Conservation (phyloP, 2,113 vertebrate species). For the Potamarius usumacintae region DNA sequence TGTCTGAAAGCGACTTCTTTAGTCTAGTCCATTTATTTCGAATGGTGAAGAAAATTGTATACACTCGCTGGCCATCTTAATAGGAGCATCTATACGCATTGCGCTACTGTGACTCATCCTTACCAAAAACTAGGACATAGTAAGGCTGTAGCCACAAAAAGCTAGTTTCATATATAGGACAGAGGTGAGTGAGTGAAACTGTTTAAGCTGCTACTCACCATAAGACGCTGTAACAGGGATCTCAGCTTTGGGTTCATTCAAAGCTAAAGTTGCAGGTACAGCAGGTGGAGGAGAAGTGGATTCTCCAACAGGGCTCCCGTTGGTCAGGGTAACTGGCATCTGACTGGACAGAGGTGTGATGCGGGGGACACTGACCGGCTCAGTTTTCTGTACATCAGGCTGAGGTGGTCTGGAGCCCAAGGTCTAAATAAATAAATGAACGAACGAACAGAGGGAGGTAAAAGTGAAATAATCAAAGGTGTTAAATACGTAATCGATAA, state of each 20-base stretch:
- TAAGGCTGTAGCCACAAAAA: too few species aligned
- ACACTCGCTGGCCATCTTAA: too few species aligned
- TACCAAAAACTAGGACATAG: too few species aligned
- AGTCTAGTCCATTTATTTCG: too few species aligned
- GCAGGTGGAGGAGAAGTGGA: conserved; percentile 52
- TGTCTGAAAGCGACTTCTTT: too few species aligned
- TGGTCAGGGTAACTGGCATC: conserved; percentile 66
- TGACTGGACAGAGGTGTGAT: conserved; percentile 77
- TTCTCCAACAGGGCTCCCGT: conserved; percentile 63
- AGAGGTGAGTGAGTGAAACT: not conserved
- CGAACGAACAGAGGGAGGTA: not conserved
- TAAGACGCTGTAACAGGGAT: conserved; percentile 65
- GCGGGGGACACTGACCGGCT: conserved; percentile 80
- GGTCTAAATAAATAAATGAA: conserved; percentile 68
- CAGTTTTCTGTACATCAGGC: conserved; percentile 79
- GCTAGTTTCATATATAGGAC: too few species aligned
- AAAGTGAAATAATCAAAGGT: not conserved
- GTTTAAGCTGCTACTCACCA: conserved; percentile 69
- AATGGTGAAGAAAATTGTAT: too few species aligned
- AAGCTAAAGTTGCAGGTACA: conserved; percentile 60
- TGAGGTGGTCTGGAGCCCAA: conserved; percentile 80
- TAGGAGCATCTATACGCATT: too few species aligned
- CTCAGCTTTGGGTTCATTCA: conserved; percentile 79
- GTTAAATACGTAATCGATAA: not conserved
- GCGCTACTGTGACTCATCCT: too few species aligned